These are phyloP conservation scores for Saccopteryx bilineata DNA, from an alignment of 2,113 vertebrate genomes.

Conservation along the genomic window DNA sequence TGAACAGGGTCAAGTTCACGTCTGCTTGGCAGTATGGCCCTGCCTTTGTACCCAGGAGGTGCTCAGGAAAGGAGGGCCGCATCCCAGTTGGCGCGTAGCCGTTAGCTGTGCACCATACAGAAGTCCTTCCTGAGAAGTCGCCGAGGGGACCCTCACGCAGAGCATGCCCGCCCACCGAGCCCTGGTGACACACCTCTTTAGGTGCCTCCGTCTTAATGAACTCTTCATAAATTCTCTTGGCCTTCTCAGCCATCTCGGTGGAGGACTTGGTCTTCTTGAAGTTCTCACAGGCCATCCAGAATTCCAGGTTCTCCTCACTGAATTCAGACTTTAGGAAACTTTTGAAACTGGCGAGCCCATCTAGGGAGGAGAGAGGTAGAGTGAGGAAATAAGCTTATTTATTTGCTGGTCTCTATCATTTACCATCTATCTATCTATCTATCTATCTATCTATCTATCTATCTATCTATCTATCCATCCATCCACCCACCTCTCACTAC, in stretches of 20 bases:
- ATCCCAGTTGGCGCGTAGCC: neutral
- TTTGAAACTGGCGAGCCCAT: constrained; percentile 93
- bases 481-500: neutral
- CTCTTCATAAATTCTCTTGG: constrained; percentile 97
- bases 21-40: neutral
- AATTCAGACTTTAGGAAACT: constrained; percentile 97
- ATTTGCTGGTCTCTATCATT: too few species aligned
- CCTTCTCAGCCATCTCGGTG: constrained; percentile 92
- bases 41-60: neutral
- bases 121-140: neutral
- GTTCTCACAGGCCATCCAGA: constrained; percentile 97
- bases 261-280: constrained; percentile 95
- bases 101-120: neutral
- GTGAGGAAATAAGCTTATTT: neutral
- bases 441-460: neutral
- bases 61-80: neutral
- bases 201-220: constrained; percentile 96
- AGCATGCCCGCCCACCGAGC: rapidly evolving
- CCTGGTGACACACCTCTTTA: constrained; percentile 92
- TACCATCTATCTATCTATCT: neutral
- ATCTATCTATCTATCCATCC: neutral
- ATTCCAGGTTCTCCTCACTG: constrained; percentile 97
- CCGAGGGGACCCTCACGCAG: neutral
- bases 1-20: neutral
- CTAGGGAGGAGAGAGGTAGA: constrained; percentile 81